Evolutionary conservation across 2,113 vertebrate genomes (phyloP), one percentile per base, ranked within the genome.

Genomic region (Nematolebias whitei): DNA sequence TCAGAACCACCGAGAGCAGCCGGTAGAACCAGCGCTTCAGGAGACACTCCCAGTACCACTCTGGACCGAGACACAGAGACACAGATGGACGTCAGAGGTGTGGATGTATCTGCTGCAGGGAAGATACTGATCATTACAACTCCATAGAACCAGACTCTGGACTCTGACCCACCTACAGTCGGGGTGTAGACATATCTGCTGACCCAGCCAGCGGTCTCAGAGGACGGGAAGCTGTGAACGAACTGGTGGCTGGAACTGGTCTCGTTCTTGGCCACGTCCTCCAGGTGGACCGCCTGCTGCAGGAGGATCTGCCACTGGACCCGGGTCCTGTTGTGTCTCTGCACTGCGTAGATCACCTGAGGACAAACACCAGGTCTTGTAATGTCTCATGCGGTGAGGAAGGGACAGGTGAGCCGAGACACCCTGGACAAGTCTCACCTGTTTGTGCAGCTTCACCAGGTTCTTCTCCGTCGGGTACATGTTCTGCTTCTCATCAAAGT

Each of bases 31-130:
- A 98, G 1, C 95, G 91, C 71, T 93, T 93, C 61, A 99, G 91
- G 58, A 96, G 91, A 63, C 97, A 99, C 71, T 98, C 94, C 97
- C 97, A 99, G 88, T 96, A 98, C 97, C 97, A 99, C 75, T 99
- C 97, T 98, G 86, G 63, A 51, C 67, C 24, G 24, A 76, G 4
- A 35, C 11, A 66, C 26, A 29, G 26, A 29, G 26, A 29, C n/a
- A n/a, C n/a, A n/a, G n/a, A n/a, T n/a, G n/a, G n/a, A n/a, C n/a
- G n/a, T n/a, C n/a, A n/a, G 95, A 93, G 3, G 32, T 98, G 86
- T 98, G 98, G 68, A 98, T 74, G 83, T 95, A 96, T 39, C 93
- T 93, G 74, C 79, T 78, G 81, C 26, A 29, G 26, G 26, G 3
- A 29, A 29, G 32, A 35, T 8, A 5, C 32, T 35, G 32, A 35